Evolutionary conservation across 2,888 invertebrate genomes (phyloP), one percentile per base, ranked within the genome.

Genomic region (Drosophila subsilvestris): DNA sequence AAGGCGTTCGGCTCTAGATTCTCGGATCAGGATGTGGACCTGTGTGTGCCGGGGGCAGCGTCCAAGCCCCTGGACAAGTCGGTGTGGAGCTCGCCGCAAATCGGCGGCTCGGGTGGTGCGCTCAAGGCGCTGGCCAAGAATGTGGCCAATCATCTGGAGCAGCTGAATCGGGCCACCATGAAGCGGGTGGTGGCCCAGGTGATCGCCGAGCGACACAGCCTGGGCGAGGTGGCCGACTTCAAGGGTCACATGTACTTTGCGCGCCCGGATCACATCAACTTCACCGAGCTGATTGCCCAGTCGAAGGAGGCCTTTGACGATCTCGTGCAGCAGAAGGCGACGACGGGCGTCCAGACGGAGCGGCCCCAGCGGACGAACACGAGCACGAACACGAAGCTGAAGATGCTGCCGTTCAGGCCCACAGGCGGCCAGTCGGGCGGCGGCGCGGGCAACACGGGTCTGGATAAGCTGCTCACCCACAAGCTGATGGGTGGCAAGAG

Each of bases 271-370:
- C 75, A 74, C 2, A 37, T 81, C 9, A 69, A 87, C n/a, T 57
- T 83, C 54, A 45, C 66, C 25, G 45, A 85, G 2, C 72, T 81
- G 44, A 71, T 83, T 9, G 49, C 63, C 1, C 63, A 79, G 20
- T 82, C 87, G 18, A 87, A 87, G 57, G 87, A 85, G 54, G 82
- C 85, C 1, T 66, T 83, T 42, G 87, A 83, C 6, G 82, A 81
- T 8, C 54, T 83, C 47, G 1, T 81, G 6, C 49, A 67, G 3
- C 51, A 60, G 12, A 71, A 71, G 20, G 25, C 62, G 18, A 50
- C 44, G 0, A 20, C 25, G 1, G 47, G 32, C 5, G 12, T 32
- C 5, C 1, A 2, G 6, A 7, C n/a, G 7, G 37, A 37, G 37
- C 5, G 14, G 7, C n/a, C 37, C 37, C 37, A 14, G 7, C 14